Evolutionary conservation across 64 coral and sea anemone species (phyloP).

Genomic region (Stichodactyla mertensii): DNA sequence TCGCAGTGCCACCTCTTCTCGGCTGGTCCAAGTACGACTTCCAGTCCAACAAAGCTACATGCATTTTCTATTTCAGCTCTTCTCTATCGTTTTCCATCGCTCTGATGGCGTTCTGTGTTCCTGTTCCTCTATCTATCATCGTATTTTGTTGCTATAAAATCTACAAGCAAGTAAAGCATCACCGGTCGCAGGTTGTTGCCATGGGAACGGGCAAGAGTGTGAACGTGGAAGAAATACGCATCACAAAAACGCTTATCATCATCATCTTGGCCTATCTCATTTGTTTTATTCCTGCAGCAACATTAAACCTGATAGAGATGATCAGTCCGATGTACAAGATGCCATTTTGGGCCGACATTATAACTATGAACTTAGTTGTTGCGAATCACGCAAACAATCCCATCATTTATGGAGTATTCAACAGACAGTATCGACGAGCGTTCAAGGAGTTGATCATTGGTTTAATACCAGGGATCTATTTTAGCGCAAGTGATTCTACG

Average conservation of each 20-base stretch:
- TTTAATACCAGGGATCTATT: not conserved
- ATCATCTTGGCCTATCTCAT: conserved; percentile 50
- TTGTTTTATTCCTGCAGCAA: conserved; percentile 57
- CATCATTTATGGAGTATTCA: conserved; percentile 71
- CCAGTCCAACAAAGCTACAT: conserved; percentile 41
- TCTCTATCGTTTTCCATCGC: conserved; percentile 19
- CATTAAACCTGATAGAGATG: conserved; percentile 63
- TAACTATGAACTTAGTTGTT: conserved; percentile 59
- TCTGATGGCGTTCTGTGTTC: conserved; percentile 33
- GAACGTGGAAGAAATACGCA: conserved; percentile 57
- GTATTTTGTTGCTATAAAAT: conserved; percentile 60
- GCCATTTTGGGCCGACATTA: conserved; percentile 49
- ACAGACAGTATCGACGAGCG: conserved; percentile 66
- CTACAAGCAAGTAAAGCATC: conserved; percentile 35
- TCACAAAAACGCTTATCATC: conserved; percentile 56
- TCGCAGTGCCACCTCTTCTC: conserved; percentile 52
- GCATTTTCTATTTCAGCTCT: conserved; percentile 51
- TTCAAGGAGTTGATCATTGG: conserved; percentile 24
- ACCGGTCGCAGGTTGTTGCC: not conserved
- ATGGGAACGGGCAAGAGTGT: not conserved
- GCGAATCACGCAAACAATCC: conserved; percentile 81
- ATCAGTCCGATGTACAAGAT: conserved; percentile 42
- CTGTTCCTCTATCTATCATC: conserved; percentile 36
- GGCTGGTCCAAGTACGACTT: conserved; percentile 73
- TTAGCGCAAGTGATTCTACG: not conserved